Evolutionary conservation across 2,113 vertebrate species (phyloP), one percentile per base, ranked within the genome.

Genomic region (Mobula hypostoma): DNA sequence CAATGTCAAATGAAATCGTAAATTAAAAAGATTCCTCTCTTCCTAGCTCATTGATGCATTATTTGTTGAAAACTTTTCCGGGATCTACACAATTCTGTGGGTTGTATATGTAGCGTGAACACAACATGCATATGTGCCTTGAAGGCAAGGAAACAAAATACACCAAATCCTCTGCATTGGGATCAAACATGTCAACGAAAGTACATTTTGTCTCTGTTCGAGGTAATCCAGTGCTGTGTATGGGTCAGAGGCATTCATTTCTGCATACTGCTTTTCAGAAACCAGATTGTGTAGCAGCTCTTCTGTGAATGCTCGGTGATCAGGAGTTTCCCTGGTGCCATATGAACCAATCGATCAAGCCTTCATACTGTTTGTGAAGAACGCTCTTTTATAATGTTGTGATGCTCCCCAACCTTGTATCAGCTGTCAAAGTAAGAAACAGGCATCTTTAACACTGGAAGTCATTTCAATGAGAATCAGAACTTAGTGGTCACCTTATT

Each of bases 321-420:
- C 90, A 40, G 32, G 66, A 70, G 36, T 70, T 17, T 11, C 29
- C 80, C 27, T 66, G 61, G 14, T 29, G 58, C 12, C 66, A 2
- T 14, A 74, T 21, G 21, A 66, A 74, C 91, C 21, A 17, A 29
- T 21, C 14, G 17, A 74, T 93, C 68, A 93, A 6, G 91, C 68
- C 48, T 93, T 93, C 19, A 48, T 48, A 5, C 36, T 12, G 36
- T 93, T 93, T 5, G 68, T 27, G 9, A 74, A 56, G 27, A 93
- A 74, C 74, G 91, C 19, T 74, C 70, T 93, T 56, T 27, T 93
- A 74, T 72, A 48, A 0, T 74, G 68, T 93, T 93, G 68, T 74
- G 91, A 74, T 15, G 91, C 32, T 8, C 91, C 91, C 91, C 91
- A 93, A 70, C 36, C 21, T 93, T 36, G 91, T 5, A 93, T 4